phyloP scores from a whole-genome alignment of 2,888 invertebrate species.

The Papilio protenor region DNA sequence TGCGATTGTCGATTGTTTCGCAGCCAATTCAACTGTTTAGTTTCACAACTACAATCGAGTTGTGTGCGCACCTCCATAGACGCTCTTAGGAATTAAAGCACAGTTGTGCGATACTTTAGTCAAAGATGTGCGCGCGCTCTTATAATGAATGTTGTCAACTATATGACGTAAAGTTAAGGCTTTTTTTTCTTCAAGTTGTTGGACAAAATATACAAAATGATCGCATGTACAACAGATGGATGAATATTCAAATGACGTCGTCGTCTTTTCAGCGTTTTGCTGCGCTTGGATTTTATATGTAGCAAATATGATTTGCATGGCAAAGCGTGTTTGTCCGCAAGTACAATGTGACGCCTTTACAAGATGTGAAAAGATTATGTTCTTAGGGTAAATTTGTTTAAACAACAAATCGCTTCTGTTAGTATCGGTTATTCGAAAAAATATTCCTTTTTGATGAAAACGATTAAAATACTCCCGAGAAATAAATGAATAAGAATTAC shows the following conservation, averaged over 20 bases:
- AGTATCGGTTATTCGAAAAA: not conserved
- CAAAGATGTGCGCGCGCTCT: too few relatives aligned
- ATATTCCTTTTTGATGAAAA: not conserved
- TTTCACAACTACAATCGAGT: too few relatives aligned
- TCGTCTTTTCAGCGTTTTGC: conserved; percentile 26
- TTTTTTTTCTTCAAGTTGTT: not conserved
- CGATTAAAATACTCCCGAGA: not conserved
- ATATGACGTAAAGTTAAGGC: not conserved
- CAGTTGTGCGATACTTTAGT: too few relatives aligned
- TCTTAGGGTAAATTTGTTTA: not conserved
- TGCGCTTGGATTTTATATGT: conserved; percentile 29
- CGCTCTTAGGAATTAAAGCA: too few relatives aligned
- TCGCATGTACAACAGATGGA: conserved; percentile 15
- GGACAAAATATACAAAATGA: not conserved
- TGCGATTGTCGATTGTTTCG: too few relatives aligned
- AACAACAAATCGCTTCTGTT: not conserved
- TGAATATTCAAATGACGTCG: conserved; percentile 26
- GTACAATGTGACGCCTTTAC: not conserved
- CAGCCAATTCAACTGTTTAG: too few relatives aligned
- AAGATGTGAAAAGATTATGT: not conserved
- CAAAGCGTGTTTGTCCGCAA: conserved; percentile 23
- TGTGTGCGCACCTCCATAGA: too few relatives aligned
- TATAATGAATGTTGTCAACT: not conserved
- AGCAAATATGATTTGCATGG: conserved; percentile 40
- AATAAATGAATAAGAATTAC: conserved; percentile 10